Evolutionary conservation across 1,140 invertebrate species (phyloP).

Genomic region (Globodera ellingtonae): DNA sequence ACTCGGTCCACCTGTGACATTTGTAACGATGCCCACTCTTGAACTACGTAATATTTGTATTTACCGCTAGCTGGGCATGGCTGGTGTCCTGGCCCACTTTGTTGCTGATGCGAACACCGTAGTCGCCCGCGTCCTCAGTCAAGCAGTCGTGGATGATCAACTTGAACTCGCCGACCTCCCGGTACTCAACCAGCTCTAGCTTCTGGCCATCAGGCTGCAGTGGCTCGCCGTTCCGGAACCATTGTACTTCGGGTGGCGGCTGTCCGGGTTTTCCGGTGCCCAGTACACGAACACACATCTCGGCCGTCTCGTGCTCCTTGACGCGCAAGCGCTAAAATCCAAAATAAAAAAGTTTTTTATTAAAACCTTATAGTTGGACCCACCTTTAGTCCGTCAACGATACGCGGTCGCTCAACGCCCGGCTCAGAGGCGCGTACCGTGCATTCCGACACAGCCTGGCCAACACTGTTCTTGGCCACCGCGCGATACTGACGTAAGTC

Average conservation of each 20-base stretch:
- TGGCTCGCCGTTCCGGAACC: constrained; percentile 66
- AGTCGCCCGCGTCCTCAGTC: constrained; percentile 43
- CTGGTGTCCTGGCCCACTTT: constrained; percentile 46
- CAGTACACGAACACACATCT: constrained; percentile 57
- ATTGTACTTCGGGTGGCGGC: constrained; percentile 63
- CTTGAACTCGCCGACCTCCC: constrained; percentile 63
- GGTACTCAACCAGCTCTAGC: constrained; percentile 63
- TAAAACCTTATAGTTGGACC: too few relatives aligned
- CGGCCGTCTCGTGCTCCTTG: constrained; percentile 51
- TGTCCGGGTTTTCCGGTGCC: constrained; percentile 53
- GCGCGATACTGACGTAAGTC: constrained; percentile 57
- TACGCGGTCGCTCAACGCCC: constrained; percentile 69
- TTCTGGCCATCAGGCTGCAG: constrained; percentile 70
- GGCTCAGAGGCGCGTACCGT: constrained; percentile 17
- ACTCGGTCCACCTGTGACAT: constrained; percentile 69
- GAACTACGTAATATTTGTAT: constrained; percentile 46
- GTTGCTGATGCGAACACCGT: constrained; percentile 52
- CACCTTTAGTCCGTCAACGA: constrained; percentile 63
- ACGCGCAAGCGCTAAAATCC: constrained; percentile 39
- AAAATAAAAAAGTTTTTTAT: too few relatives aligned
- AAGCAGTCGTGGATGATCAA: constrained; percentile 67
- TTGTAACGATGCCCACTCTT: constrained; percentile 72
- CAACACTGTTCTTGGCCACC: constrained; percentile 56
- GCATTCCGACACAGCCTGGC: constrained; percentile 38
- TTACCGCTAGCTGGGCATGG: constrained; percentile 43